Base-by-base conservation (phyloP, 2,113 vertebrate species). In the Spermophilus dauricus region DNA sequence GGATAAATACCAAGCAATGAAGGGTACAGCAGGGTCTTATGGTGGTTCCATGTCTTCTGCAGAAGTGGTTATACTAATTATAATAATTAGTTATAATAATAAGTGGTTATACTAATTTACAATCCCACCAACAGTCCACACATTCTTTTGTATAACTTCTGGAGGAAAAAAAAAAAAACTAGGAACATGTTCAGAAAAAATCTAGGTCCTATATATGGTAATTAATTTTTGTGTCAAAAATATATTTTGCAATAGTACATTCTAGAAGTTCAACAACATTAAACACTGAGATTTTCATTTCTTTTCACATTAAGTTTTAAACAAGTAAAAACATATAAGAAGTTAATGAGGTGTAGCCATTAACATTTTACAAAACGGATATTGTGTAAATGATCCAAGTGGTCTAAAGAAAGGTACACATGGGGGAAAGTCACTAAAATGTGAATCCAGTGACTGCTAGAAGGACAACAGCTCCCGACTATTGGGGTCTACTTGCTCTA, bases 221-320 rank as follows among this genome's bases (percentile, higher is more conserved):
- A 82, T 30, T 65, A 77, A 84, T 39, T 91, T 77, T 37, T 83
- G 53, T 94, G 72, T 84, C 77, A 91, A 93, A 84, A 83, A 51
- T 32, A 48, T 61, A 28, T 63, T 63, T 63, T 63, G 24, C 8
- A 86, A 89, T 9, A 78, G 61, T 34, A 45, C 37, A 82, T 77
- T 94, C 51, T 76, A 61, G 39, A 89, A 85, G 39, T 32, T 58
- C n/a, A 53, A 81, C 18, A 85, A 85, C 22, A 82, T 37, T 72
- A 89, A 86, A 70, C 37, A 69, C 26, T 67, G 39, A 34, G 45
- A 69, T 75, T 92, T 32, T 48, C 26, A 3, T 72, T 89, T 92
- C 24, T 86, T 58, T 89, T 81, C 34, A 85, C 45, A 84, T 72
- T 92, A 69, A 84, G 58, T 58, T 61, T 8, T 56, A 82, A 89